Base-by-base conservation (phyloP, 2,888 invertebrate genomes). In the Lacanobia wlatinum region DNA sequence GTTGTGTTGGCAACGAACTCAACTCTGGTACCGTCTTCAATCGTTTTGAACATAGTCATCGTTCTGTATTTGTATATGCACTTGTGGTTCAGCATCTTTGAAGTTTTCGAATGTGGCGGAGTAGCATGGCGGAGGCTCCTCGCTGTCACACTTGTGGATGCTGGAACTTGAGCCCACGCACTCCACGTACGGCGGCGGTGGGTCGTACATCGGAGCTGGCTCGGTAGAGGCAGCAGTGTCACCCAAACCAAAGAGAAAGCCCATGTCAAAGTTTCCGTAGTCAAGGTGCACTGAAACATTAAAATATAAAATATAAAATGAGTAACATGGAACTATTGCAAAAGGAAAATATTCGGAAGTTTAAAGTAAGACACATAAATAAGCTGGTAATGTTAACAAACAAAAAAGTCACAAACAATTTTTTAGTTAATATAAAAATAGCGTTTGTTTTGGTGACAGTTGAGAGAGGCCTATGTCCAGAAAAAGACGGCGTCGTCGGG, bases 121-220 rank as follows among this genome's bases (percentile, higher is more conserved):
- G 87, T 94, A 95, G 0, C 93, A 92, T 0, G 95, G 95, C 0
- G 95, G 95, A 0, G 93, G 92, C 18, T 94, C 93, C 28, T 94
- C 94, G n/a, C 34, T 14, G 9, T 28, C 53, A 9, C 1, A 9
- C 55, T 77, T 72, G 21, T 40, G 5, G 52, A 8, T 14, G 40
- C 18, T 61, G 52, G 48, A 18, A 6, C 18, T 18, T 7, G 14
- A 18, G 50, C 46, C 8, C 92, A 88, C 81, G 80, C 92, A 91
- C 63, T 88, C 92, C 7, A 89, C 89, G 85, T 95, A 95, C 0
- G 94, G 92, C 9, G 95, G 95, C 0, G 95, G 95, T 0, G 88
- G 78, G 65, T 93, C 93, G 9, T 18, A 78, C 14, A 18, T 21
- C 10, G 86, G 86, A 0, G 80, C 76, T 1, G 50, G 16, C 78